These are phyloP conservation scores for Ellobius talpinus DNA, from an alignment of 2,113 vertebrate species.

Conservation along the genomic window DNA sequence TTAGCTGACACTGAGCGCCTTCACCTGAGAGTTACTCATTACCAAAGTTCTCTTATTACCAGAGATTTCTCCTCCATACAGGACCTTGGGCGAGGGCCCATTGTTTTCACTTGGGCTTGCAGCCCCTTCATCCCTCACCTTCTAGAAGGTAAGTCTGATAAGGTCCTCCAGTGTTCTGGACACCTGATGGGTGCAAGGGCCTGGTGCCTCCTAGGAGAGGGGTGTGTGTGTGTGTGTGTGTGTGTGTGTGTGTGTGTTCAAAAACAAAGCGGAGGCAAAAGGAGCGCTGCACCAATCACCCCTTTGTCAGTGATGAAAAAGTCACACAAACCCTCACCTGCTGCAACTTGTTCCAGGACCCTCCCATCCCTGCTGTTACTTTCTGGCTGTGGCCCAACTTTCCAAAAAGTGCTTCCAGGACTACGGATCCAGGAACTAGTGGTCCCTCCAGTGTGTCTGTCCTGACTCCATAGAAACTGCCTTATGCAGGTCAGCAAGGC, in stretches of 20 bases:
- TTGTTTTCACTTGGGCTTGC: background rate
- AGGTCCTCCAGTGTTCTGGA: background rate
- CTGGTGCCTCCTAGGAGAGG: background rate
- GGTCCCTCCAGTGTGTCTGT: accelerated
- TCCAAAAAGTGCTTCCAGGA: background rate
- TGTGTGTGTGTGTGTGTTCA: background rate
- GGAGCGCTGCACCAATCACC: background rate
- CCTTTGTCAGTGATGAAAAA: background rate
- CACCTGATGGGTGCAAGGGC: background rate
- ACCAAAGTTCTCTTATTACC: background rate
- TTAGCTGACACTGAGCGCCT: background rate
- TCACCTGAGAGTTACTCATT: background rate
- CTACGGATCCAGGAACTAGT: accelerated
- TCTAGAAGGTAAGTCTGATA: background rate
- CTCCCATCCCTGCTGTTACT: background rate
- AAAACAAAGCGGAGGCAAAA: background rate
- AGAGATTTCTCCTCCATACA: background rate
- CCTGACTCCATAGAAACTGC: background rate
- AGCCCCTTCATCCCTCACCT: background rate
- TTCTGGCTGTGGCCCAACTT: accelerated
- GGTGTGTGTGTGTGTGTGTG: accelerated
- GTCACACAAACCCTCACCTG: background rate
- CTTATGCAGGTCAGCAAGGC: background rate
- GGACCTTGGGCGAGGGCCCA: background rate
- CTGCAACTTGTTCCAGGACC: background rate